Conservation (phyloP, 35 echinoderm and acorn worm species). For the Anneissia japonica region DNA sequence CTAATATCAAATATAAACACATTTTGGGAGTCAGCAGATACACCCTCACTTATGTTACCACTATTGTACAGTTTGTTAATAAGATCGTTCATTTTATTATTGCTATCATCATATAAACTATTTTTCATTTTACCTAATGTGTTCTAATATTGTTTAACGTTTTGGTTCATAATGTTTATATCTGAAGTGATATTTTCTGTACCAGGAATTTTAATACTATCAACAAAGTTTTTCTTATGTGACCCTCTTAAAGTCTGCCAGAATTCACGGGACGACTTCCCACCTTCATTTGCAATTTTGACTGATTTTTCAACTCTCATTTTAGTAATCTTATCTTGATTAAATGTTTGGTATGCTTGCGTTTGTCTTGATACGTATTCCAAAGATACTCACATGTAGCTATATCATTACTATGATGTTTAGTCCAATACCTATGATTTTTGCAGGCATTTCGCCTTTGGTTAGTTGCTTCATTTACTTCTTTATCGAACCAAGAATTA, state of each 20-base stretch:
- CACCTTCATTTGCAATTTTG: too few species aligned
- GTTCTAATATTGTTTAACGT: not conserved
- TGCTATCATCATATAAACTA: too few species aligned
- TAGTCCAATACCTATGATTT: not conserved
- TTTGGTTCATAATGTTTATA: not conserved
- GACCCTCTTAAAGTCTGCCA: too few species aligned
- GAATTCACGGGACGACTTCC: too few species aligned
- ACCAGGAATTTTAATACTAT: not conserved
- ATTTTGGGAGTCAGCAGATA: too few species aligned
- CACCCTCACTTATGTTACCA: too few species aligned
- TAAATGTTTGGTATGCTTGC: not conserved
- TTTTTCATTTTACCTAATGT: not conserved
- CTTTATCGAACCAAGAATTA: not conserved
- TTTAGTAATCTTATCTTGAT: too few species aligned
- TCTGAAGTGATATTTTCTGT: not conserved
- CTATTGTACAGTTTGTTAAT: too few species aligned
- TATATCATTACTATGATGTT: not conserved
- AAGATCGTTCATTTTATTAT: too few species aligned
- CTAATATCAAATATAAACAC: too few species aligned
- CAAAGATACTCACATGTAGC: not conserved
- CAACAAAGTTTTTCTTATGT: not conserved
- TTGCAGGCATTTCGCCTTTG: not conserved
- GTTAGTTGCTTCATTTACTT: not conserved
- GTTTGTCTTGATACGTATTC: not conserved
- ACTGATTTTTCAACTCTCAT: too few species aligned